These are phyloP conservation scores for Harpalus rufipes DNA, from an alignment of 2,888 invertebrate species.

Conservation along the genomic window DNA sequence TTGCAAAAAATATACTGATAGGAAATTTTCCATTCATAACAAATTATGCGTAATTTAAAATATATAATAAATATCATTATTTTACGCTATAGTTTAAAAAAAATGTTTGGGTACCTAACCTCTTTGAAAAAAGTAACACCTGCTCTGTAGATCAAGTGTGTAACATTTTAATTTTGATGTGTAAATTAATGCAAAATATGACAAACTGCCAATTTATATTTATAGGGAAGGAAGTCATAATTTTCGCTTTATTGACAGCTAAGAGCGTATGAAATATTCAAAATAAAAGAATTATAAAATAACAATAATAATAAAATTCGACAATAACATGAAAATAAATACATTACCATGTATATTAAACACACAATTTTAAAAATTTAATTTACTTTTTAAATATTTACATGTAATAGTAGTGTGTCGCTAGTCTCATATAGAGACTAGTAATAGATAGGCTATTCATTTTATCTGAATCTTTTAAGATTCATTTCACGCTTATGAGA, in stretches of 20 bases:
- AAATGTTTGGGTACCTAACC: background rate
- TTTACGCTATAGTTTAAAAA: too few relatives aligned
- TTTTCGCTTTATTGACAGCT: background rate
- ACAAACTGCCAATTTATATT: conserved; percentile 3
- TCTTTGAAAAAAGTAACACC: background rate
- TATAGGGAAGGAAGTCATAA: background rate
- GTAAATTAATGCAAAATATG: conserved; percentile 6
- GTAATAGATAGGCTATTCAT: too few relatives aligned
- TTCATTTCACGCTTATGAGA: too few relatives aligned
- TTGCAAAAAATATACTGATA: background rate
- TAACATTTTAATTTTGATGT: conserved; percentile 3
- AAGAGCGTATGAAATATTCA: background rate
- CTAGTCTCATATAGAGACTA: too few relatives aligned
- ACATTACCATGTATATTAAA: too few relatives aligned
- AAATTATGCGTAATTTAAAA: too few relatives aligned
- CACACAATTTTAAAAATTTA: too few relatives aligned
- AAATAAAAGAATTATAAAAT: background rate
- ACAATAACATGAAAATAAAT: too few relatives aligned
- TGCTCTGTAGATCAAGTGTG: background rate
- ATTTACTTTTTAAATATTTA: too few relatives aligned
- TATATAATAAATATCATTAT: too few relatives aligned
- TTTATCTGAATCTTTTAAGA: too few relatives aligned
- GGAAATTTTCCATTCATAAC: background rate
- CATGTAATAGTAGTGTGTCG: too few relatives aligned
- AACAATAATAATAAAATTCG: background rate